These are phyloP conservation scores for Seriola quinqueradiata DNA, from an alignment of 2,113 vertebrate species.

Conservation along the genomic window DNA sequence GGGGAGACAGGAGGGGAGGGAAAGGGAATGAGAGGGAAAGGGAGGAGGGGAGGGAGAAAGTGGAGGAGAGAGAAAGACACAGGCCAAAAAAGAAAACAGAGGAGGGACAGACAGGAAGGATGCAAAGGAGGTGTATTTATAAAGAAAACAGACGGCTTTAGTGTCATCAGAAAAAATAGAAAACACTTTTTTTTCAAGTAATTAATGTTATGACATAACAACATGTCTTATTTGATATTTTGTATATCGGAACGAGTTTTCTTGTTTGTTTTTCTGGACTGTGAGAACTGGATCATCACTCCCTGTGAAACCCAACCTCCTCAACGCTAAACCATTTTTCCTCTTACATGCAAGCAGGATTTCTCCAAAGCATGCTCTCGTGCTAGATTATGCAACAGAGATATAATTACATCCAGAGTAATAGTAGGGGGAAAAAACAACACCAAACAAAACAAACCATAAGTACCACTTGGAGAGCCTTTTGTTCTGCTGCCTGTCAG, in stretches of 20 bases:
- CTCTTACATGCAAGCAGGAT: conserved; percentile 21
- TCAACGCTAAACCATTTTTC: conserved; percentile 16
- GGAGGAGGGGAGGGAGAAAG: too few relatives aligned
- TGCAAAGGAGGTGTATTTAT: not conserved
- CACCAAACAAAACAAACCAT: not conserved
- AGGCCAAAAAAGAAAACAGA: too few relatives aligned
- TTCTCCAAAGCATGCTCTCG: conserved; percentile 8
- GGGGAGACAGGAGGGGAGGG: not conserved
- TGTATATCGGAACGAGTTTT: not conserved
- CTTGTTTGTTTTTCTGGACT: not conserved
- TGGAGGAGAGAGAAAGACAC: not conserved
- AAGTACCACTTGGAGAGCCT: not conserved
- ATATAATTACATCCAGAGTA: conserved; percentile 24
- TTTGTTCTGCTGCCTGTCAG: conserved; percentile 9
- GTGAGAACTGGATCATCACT: not conserved
- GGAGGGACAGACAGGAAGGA: not conserved
- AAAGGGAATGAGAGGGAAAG: not conserved
- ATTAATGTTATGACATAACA: not conserved
- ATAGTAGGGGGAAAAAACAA: not conserved
- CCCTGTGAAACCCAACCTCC: not conserved
- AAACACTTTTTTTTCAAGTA: too few relatives aligned
- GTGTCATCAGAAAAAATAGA: not conserved
- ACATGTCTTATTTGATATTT: not conserved
- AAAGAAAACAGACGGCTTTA: not conserved
- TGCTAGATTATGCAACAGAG: conserved; percentile 47